Evolutionary conservation across 2,797 vertebrate genomes (phyloP).

Genomic region (Pempheris klunzingeri): DNA sequence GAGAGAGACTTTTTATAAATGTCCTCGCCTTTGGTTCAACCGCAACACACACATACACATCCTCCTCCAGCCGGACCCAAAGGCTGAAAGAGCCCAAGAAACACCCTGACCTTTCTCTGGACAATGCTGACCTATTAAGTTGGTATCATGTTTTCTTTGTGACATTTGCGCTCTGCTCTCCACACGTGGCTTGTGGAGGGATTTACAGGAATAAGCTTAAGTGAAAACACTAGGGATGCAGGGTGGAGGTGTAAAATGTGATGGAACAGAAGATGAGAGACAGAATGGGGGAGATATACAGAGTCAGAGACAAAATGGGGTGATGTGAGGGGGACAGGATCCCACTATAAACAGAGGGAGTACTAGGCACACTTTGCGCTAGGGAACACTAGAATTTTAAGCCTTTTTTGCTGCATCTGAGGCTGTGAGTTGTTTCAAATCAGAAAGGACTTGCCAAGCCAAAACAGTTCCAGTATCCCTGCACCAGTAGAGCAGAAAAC

Average conservation of each 20-base stretch:
- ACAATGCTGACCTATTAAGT: constrained; percentile 61
- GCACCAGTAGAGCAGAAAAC: constrained; percentile 62
- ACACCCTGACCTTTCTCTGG: constrained; percentile 56
- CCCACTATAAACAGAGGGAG: constrained; percentile 48
- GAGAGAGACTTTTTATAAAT: constrained; percentile 67
- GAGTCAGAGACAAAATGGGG: constrained; percentile 53
- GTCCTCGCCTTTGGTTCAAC: constrained; percentile 58
- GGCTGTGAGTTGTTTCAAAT: constrained; percentile 67
- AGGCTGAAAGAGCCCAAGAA: constrained; percentile 25
- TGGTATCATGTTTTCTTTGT: constrained; percentile 64
- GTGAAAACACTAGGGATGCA: constrained; percentile 65
- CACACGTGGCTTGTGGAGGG: constrained; percentile 46
- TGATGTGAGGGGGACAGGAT: constrained; percentile 54
- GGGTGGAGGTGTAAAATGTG: constrained; percentile 63
- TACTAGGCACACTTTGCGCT: constrained; percentile 46
- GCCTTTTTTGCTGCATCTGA: constrained; percentile 55
- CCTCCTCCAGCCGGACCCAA: constrained; percentile 29
- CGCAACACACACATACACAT: constrained; percentile 43
- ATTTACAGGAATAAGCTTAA: constrained; percentile 59
- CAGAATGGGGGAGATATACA: constrained; percentile 54
- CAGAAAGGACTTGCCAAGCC: constrained; percentile 57
- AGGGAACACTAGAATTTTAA: constrained; percentile 62
- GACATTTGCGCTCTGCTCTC: constrained; percentile 55
- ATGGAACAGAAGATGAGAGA: constrained; percentile 65
- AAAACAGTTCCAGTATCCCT: constrained; percentile 74